Percentiles rank a stretch among this genome's conserved stretches.
Evolutionary conservation across 2,888 invertebrate species (phyloP).

Genomic region (Laothoe populi): DNA sequence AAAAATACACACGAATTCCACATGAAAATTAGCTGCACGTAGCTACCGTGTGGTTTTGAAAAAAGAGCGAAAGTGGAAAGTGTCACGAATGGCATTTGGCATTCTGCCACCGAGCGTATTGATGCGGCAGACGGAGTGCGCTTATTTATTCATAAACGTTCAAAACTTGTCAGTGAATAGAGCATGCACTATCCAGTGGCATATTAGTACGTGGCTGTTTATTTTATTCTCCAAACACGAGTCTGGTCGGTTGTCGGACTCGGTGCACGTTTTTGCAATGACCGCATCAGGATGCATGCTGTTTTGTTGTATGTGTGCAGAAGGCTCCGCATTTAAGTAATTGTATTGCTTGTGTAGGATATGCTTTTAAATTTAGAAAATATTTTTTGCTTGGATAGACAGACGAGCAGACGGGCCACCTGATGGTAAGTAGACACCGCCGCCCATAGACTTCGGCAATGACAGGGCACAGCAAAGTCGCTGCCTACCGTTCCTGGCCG

Average conservation of each 20-base stretch:
- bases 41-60: conserved; percentile 43
- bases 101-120: conserved; percentile 76
- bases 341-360: neutral
- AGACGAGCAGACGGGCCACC: too few relatives aligned
- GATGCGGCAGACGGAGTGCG: conserved; percentile 77
- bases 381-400: too few relatives aligned
- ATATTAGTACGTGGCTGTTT: conserved; percentile 62
- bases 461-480: too few relatives aligned
- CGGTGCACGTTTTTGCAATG: conserved; percentile 17
- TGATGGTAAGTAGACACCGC: too few relatives aligned
- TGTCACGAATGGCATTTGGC: conserved; percentile 80
- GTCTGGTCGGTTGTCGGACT: conserved; percentile 38
- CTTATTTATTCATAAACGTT: conserved; percentile 83
- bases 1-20: conserved; percentile 32
- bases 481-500: too few relatives aligned
- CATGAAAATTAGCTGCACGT: conserved; percentile 68
- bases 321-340: neutral
- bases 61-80: conserved; percentile 76
- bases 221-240: conserved; percentile 60
- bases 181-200: conserved; percentile 46
- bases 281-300: conserved; percentile 38
- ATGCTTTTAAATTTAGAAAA: too few relatives aligned
- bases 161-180: conserved; percentile 71
- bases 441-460: too few relatives aligned
- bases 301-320: conserved; percentile 41